Percentiles rank a stretch among this genome's conserved stretches.
Conservation (phyloP, 2,888 invertebrate species). For the Drosophila vallismaia region DNA sequence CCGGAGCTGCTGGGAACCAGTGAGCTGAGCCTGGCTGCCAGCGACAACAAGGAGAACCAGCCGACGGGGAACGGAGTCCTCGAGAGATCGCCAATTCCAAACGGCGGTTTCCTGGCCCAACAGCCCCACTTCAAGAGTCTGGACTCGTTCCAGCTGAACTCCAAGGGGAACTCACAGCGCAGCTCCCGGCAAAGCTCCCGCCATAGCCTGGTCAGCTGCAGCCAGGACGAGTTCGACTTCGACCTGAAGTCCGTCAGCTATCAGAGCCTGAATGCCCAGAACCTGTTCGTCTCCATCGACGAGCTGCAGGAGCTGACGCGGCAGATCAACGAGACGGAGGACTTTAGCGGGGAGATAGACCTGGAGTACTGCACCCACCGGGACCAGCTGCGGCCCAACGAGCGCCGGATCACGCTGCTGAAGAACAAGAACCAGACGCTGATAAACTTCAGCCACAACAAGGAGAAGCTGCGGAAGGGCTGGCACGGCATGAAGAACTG, state of each 20-base stretch:
- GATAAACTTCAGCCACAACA: slow-evolving; percentile 82
- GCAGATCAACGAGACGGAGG: slow-evolving; percentile 83
- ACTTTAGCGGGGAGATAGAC: slow-evolving; percentile 82
- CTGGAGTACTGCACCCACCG: slow-evolving; percentile 83
- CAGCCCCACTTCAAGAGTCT: slow-evolving; percentile 78
- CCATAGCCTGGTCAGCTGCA: slow-evolving; percentile 65
- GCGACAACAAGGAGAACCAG: slow-evolving; percentile 78
- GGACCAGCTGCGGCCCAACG: slow-evolving; percentile 82
- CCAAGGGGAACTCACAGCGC: slow-evolving; percentile 15
- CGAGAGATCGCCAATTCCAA: slow-evolving; percentile 13
- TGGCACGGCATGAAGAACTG: slow-evolving; percentile 83
- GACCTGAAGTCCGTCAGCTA: slow-evolving; percentile 83
- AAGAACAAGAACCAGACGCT: slow-evolving; percentile 83
- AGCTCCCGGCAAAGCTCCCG: slow-evolving; percentile 78
- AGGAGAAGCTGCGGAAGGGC: slow-evolving; percentile 82
- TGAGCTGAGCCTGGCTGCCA: slow-evolving; percentile 63
- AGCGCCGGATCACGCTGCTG: slow-evolving; percentile 82
- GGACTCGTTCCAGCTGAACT: slow-evolving; percentile 67
- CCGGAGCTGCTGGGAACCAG: slow-evolving; percentile 74
- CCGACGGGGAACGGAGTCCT: slow-evolving; percentile 24
- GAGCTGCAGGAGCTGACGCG: slow-evolving; percentile 83
- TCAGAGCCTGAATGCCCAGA: slow-evolving; percentile 82
- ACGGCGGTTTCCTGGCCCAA: slow-evolving; percentile 56
- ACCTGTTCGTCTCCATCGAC: slow-evolving; percentile 83
- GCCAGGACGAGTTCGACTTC: slow-evolving; percentile 77